These are phyloP conservation scores for Apteryx owenii DNA, from an alignment of 2,113 vertebrate genomes.

Conservation along the genomic window DNA sequence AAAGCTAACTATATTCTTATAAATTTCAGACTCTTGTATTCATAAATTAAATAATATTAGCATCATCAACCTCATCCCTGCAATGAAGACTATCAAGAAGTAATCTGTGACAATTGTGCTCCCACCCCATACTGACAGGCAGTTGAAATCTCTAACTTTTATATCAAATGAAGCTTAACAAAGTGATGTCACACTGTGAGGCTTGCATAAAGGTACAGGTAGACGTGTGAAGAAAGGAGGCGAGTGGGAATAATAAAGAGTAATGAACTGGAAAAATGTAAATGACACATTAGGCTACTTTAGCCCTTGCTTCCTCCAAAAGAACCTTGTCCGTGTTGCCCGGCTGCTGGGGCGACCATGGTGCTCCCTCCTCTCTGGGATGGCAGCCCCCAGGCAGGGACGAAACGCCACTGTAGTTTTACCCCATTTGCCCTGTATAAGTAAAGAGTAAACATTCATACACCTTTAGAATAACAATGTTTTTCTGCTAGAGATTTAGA, in stretches of 20 bases:
- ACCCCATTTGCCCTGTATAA: not conserved
- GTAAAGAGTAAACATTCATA: not conserved
- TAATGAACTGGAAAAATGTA: not conserved
- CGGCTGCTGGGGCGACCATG: not conserved
- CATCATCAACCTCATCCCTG: accelerated
- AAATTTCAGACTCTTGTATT: not conserved
- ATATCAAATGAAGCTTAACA: not conserved
- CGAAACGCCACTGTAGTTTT: not conserved
- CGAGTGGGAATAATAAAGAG: not conserved
- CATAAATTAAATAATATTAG: not conserved
- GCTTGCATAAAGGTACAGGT: not conserved
- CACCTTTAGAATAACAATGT: not conserved
- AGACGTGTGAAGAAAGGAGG: not conserved
- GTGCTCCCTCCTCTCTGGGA: not conserved
- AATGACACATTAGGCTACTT: not conserved
- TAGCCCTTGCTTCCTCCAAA: not conserved
- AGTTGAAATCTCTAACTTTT: not conserved
- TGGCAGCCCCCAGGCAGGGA: too few species aligned
- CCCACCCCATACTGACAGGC: not conserved
- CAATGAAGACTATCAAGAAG: accelerated
- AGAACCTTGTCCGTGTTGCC: not conserved
- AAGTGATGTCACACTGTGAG: not conserved
- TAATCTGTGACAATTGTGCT: not conserved
- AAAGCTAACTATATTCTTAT: not conserved
- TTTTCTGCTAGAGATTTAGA: not conserved